Evolutionary conservation across 2,113 vertebrate species (phyloP).

Genomic region (Sinosuthora webbiana): DNA sequence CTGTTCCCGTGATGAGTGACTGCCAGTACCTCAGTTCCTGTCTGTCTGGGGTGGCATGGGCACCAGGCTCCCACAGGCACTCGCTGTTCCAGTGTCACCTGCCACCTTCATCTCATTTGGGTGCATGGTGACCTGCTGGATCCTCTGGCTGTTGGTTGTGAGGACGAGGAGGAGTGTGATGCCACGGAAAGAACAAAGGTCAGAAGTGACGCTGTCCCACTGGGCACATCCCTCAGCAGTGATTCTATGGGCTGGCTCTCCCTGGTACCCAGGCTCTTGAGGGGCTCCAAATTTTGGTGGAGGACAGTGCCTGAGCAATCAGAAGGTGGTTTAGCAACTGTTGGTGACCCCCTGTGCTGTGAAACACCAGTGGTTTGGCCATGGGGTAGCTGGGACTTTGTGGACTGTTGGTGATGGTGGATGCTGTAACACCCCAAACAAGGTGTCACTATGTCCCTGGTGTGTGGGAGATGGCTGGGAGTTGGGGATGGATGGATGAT

Average conservation of each 20-base stretch:
- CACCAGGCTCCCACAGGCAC: rapidly evolving
- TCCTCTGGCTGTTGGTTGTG: background rate
- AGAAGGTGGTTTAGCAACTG: rapidly evolving
- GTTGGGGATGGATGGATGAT: background rate
- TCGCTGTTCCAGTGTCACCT: rapidly evolving
- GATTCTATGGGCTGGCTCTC: background rate
- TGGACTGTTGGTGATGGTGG: background rate
- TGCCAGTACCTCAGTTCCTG: rapidly evolving
- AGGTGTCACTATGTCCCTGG: rapidly evolving
- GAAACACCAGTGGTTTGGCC: background rate
- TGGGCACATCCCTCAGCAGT: background rate
- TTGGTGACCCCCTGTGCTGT: background rate
- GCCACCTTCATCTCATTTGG: rapidly evolving
- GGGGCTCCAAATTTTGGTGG: rapidly evolving
- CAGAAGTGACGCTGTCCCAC: background rate
- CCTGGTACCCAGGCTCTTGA: background rate
- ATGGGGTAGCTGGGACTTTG: background rate
- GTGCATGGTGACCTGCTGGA: background rate
- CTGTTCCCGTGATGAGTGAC: rapidly evolving
- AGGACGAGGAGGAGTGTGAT: background rate
- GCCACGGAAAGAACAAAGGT: background rate
- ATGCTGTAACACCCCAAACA: background rate
- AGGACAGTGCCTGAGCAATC: background rate
- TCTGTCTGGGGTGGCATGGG: background rate
- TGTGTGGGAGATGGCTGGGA: background rate